Evolutionary conservation across 2,797 vertebrate species (phyloP), one percentile per base, ranked within the genome.

Genomic region (Coilia nasus): DNA sequence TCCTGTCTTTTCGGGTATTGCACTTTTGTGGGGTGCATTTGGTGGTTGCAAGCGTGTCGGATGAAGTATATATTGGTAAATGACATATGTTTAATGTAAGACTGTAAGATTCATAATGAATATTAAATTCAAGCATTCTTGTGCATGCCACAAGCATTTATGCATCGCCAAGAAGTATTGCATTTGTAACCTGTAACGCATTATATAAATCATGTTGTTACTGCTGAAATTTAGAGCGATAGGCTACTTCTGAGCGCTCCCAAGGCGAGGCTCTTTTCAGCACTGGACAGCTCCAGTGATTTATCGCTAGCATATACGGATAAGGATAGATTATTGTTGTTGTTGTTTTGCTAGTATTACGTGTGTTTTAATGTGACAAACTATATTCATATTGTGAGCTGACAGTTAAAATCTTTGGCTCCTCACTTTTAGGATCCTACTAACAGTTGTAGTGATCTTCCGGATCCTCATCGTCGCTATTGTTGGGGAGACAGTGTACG

Each of bases 401-500:
- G 64, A 71, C 25, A 25, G 60, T 71, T 15, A 17, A 17, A 71
- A 31, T 71, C 28, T 12, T 31, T 35, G 12, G 31, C 28, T 71
- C 4, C 28, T 71, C 64, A 35, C 28, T 71, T 71, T 71, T 35
- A 98, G 97, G 96, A 98, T 98, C 93, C 95, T 98, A 92, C 94
- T 98, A 93, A 98, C 97, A 14, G 97, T 98, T 93, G 97, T 98
- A 93, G 97, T 98, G 95, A 98, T 98, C 94, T 98, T 98, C 95
- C 94, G 97, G 92, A 98, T 98, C 87, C 95, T 98, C 89, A 97
- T 98, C n/a, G 97, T 98, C 92, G 97, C 97, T 57, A 98, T 98
- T 71, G 97, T 98, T 25, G 97, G 97, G 87, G 97, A 98, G 94
- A 98, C 97, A 12, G 97, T 98, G 90, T 98, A 98, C 91, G 97